phyloP scores from a whole-genome alignment of 2,113 vertebrate species.

The Centropus unirufus region DNA sequence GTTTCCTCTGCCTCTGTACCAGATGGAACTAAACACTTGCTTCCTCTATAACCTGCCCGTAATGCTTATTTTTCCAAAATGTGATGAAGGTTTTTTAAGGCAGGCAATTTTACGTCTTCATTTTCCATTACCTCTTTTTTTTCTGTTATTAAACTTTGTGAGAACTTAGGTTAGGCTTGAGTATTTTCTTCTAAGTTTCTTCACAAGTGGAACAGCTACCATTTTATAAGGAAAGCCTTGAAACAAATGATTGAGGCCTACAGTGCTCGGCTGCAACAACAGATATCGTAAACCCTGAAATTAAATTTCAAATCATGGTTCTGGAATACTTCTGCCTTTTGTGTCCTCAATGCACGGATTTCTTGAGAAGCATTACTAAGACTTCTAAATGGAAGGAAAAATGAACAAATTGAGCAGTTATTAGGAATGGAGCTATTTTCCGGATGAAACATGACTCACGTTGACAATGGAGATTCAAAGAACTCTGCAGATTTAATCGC shows the following conservation, averaged over 20 bases:
- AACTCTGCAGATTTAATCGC: constrained; percentile 32
- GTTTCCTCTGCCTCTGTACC: not conserved
- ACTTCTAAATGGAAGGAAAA: constrained; percentile 19
- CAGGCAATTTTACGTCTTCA: not conserved
- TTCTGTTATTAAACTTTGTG: not conserved
- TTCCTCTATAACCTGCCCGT: not conserved
- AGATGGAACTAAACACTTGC: not conserved
- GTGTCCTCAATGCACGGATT: not conserved
- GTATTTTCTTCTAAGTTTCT: not conserved
- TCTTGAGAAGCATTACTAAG: not conserved
- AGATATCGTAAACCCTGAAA: not conserved
- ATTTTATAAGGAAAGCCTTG: not conserved
- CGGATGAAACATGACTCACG: constrained; percentile 40
- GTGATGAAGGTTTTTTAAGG: not conserved
- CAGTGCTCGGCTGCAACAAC: not conserved
- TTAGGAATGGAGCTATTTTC: constrained; percentile 42
- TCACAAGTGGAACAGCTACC: not conserved
- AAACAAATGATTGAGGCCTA: not conserved
- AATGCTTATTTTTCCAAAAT: not conserved
- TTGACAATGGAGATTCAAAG: constrained; percentile 38
- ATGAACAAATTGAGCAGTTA: constrained; percentile 16
- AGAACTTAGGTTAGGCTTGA: not conserved
- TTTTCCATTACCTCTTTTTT: not conserved
- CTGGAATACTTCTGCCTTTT: not conserved
- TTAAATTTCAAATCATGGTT: constrained; percentile 11